A percentile compares a stretch with the other conserved stretches of the same genome.
These are phyloP conservation scores for Clarias batrachus DNA, from an alignment of 2,113 vertebrate genomes.

Conservation along the genomic window DNA sequence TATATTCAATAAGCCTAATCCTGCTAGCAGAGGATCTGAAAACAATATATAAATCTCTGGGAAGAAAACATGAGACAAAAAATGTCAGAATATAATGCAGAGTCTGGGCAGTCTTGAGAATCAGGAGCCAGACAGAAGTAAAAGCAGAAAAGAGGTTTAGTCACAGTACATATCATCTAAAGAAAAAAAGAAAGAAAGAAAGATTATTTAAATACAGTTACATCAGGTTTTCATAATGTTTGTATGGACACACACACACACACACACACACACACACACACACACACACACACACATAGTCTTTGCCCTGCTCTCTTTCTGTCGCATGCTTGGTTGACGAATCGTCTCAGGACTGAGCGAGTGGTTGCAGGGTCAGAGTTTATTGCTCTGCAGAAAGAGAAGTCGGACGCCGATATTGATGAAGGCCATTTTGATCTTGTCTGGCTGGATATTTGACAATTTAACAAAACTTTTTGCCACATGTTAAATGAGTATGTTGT, in stretches of 20 bases:
- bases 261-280: conserved; percentile 6
- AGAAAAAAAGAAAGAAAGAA: background rate
- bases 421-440: conserved; percentile 49
- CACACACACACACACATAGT: conserved; percentile 3
- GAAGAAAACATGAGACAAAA: conserved; percentile 5
- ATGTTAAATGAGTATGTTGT: conserved; percentile 38
- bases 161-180: background rate
- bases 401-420: conserved; percentile 32
- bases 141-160: conserved; percentile 29
- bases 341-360: conserved; percentile 43
- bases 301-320: conserved; percentile 26
- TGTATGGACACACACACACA: background rate
- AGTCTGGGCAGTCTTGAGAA: background rate
- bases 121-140: background rate
- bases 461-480: conserved; percentile 47
- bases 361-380: conserved; percentile 41
- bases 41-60: conserved; percentile 32
- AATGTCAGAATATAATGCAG: background rate
- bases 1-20: conserved; percentile 39
- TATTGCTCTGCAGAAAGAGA: conserved; percentile 44
- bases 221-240: background rate
- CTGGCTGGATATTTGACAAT: conserved; percentile 39
- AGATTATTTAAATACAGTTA: background rate
- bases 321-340: conserved; percentile 30
- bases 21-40: background rate